A percentile compares a stretch with the other conserved stretches of the same genome.
Conservation (phyloP, 2,888 invertebrate genomes). For the Allolobophora icterica region DNA sequence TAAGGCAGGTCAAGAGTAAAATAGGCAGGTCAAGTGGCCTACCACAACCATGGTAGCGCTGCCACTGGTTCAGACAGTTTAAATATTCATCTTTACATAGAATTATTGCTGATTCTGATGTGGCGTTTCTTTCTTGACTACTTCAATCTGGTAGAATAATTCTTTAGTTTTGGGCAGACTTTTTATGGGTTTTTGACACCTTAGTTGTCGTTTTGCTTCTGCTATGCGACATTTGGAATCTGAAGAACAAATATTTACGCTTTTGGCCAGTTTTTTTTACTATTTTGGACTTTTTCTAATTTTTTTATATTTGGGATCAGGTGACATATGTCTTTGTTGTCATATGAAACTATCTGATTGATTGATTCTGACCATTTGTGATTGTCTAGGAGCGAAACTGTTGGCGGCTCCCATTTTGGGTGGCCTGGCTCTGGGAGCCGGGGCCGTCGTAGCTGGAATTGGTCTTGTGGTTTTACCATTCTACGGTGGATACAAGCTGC, state of each 20-base stretch:
- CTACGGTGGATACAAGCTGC: constrained; percentile 55
- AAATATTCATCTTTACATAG: not conserved
- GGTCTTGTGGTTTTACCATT: constrained; percentile 62
- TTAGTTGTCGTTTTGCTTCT: not conserved
- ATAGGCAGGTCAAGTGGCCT: too few species aligned
- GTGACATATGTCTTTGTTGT: not conserved
- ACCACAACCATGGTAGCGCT: too few species aligned
- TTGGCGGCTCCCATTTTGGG: constrained; percentile 56
- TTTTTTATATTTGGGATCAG: not conserved
- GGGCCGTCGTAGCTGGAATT: constrained; percentile 59
- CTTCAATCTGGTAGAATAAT: not conserved
- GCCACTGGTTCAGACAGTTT: too few species aligned
- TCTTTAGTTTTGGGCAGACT: not conserved
- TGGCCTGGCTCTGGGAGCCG: constrained; percentile 60
- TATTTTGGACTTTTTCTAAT: not conserved
- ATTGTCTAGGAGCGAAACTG: constrained; percentile 58
- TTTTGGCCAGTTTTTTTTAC: not conserved
- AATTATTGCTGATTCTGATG: not conserved
- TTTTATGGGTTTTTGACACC: not conserved
- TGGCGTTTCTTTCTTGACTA: not conserved
- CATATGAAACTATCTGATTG: not conserved
- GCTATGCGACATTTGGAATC: not conserved
- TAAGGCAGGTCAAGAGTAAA: too few species aligned
- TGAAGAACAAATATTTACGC: not conserved
- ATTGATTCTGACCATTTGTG: not conserved